These are phyloP conservation scores for Ascidia mentula DNA, from an alignment of 23 tunicate species.

Conservation along the genomic window DNA sequence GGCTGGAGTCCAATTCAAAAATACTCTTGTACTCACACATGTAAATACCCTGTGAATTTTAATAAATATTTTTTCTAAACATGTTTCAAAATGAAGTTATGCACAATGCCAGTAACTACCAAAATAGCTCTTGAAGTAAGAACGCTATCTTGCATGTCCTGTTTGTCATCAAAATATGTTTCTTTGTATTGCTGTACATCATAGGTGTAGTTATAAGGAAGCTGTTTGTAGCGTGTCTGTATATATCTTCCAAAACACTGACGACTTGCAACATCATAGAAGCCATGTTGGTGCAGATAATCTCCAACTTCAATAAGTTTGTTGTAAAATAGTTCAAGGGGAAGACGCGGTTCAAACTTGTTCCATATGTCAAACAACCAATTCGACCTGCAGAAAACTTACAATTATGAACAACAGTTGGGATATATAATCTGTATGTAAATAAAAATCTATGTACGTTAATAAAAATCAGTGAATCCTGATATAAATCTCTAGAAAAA, in stretches of 20 bases:
- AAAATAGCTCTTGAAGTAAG: conserved; percentile 52
- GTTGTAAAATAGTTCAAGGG: conserved; percentile 49
- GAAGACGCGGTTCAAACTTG: conserved; percentile 79
- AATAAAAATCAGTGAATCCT: too few relatives aligned
- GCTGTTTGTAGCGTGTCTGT: conserved; percentile 23
- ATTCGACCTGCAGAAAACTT: conserved; percentile 38
- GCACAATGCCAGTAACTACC: conserved; percentile 12
- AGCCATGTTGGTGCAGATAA: conserved; percentile 35
- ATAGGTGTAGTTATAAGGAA: conserved; percentile 4
- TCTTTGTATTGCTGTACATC: conserved; percentile 26
- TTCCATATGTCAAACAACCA: conserved; percentile 94
- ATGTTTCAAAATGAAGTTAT: background rate
- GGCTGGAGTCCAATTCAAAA: conserved; percentile 31
- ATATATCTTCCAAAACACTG: conserved; percentile 73
- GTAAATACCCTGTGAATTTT: conserved; percentile 48
- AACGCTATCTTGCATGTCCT: conserved; percentile 21
- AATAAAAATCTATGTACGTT: background rate
- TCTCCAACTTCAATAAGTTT: conserved; percentile 68
- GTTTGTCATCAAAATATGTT: conserved; percentile 29
- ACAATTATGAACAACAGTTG: background rate
- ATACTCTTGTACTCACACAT: conserved; percentile 52
- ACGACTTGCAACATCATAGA: conserved; percentile 62
- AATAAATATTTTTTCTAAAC: background rate
- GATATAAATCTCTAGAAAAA: too few relatives aligned
- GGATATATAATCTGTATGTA: background rate